Evolutionary conservation across 2,113 vertebrate species (phyloP), one percentile per base, ranked within the genome.

Genomic region (Mustela nigripes): DNA sequence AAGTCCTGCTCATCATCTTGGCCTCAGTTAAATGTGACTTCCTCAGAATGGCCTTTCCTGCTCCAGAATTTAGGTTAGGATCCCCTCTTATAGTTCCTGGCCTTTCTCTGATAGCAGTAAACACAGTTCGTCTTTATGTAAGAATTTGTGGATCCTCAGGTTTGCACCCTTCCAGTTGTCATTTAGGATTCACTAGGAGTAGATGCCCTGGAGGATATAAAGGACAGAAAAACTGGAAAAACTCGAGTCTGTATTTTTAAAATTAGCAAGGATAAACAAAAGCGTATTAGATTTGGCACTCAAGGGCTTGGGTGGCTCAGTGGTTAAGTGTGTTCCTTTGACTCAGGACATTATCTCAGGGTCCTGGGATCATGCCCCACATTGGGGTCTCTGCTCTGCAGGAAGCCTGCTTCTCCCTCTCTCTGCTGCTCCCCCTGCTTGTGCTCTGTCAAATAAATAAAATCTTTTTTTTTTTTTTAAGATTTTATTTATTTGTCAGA

Each of bases 251-350:
- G 9, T 53, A 10, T 81, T 85, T 84, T 42, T 21, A 18, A 85
- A 95, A 60, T 50, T 50, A 91, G n/a, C 67, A 65, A 39, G 24
- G 81, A 89, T 56, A 82, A 82, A 45, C 58, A 76, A 95, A 82
- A 31, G 31, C 26, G 24, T 33, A 56, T 39, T 94, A 45, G 53
- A 76, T 67, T 28, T 76, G 31, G 63, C 88, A 65, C 48, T 45
- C 36, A 79, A 69, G 80, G 53, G 53, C 5, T 56, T 56, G 53
- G 53, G 53, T 56, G 53, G 53, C 16, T 56, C 53, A 18, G 5
- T 56, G 53, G 16, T 56, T 56, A 56, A 56, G 53, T 1, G 16
- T 56, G 4, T 56, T 16, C 5, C 53, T 56, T 56, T 56, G 53
- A 4, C 53, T 56, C 53, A 53, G 53, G 53, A 18, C 53, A 56